Evolutionary conservation across 1,140 invertebrate species (phyloP), one percentile per base, ranked within the genome.

Genomic region (Dolichoris vasculosae): DNA sequence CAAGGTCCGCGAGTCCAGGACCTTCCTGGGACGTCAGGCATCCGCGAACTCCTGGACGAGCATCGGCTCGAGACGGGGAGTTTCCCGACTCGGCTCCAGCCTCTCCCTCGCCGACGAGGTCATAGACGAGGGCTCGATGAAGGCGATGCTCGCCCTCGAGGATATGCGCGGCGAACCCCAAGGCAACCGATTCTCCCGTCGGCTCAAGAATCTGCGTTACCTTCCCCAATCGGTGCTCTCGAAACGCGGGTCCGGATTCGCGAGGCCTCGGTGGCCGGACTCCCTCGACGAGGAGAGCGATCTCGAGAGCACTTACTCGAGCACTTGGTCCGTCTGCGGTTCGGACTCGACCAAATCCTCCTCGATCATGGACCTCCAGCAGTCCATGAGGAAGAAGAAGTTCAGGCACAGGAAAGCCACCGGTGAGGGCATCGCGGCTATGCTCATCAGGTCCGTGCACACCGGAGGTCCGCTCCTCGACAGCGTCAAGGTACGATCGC

Each of bases 361-460:
- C 2, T 88, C 90, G 0, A 51, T 89, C 1, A 30, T 83, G 0
- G 89, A 91, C 43, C 35, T 90, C 15, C 83, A 87, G 2, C 83
- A 89, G 26, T 86, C 84, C 30, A 84, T 89, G 30, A 90, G 82
- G 76, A 89, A 90, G 26, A 95, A 94, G 87, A 93, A 93, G 73
- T 91, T 93, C 7, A 93, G 91, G 48, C 94, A 95, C 82, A 92
- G 93, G n/a, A 95, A 95, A 88, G 92, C 91, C 15, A 89, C 91
- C 75, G 94, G 94, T 83, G 94, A 95, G 88, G 92, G 93, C 3
- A 95, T 96, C 94, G 95, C 95, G 3, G 94, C 95, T 17, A 93
- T 95, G 81, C 90, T 96, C 35, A 95, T 95, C 2, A 92, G 95
- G 85, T 95, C 95, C 11, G 94, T 96, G 11, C 95, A 95, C 73